A percentile compares a stretch with the other conserved stretches of the same genome.
These are phyloP conservation scores for Stercorarius parasiticus DNA, from an alignment of 2,113 vertebrate genomes.

Conservation along the genomic window DNA sequence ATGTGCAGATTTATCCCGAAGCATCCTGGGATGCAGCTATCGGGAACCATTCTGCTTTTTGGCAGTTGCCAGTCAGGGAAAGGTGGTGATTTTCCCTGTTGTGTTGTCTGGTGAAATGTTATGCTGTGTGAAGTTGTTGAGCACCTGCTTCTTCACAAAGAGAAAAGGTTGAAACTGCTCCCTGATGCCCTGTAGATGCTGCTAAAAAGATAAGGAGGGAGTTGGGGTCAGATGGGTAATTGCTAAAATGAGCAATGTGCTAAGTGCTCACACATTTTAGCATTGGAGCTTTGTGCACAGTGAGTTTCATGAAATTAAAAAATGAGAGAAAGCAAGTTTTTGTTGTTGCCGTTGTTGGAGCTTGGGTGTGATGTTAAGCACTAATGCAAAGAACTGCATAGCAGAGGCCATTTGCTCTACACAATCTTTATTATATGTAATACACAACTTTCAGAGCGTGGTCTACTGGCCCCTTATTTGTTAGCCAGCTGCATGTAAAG, in stretches of 20 bases:
- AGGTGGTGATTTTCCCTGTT: neutral
- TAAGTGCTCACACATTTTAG: neutral
- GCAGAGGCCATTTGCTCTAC: neutral
- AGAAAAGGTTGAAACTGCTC: neutral
- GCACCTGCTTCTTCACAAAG: neutral
- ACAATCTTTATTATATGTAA: neutral
- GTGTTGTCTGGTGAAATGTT: neutral
- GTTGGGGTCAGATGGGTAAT: neutral
- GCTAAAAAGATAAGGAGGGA: neutral
- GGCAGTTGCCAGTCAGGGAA: neutral
- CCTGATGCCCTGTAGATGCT: neutral
- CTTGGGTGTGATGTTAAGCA: neutral
- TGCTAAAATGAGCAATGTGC: neutral
- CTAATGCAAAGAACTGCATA: neutral
- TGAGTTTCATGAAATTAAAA: neutral
- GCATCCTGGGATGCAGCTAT: neutral
- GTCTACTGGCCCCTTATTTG: neutral
- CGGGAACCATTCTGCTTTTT: neutral
- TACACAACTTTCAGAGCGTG: neutral
- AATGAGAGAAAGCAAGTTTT: neutral
- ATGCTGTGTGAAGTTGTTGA: neutral
- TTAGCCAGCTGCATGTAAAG: neutral
- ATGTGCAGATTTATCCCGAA: fast-evolving
- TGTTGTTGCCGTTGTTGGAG: neutral
- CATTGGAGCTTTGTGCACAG: neutral